Conservation (phyloP, 1,140 invertebrate species). For the Heliothis virescens region DNA sequence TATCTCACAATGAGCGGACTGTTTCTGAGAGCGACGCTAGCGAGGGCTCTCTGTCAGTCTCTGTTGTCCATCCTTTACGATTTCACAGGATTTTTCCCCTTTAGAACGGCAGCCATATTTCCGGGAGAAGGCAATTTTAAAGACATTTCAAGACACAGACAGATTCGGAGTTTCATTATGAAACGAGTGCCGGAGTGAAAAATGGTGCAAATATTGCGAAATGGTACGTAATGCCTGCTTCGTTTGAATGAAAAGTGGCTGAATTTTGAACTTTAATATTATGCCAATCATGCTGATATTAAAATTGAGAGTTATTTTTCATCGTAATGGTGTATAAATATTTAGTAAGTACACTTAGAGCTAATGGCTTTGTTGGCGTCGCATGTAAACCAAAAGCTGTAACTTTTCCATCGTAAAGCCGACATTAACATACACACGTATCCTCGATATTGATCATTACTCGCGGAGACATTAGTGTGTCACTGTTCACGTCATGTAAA, state of each 20-base stretch:
- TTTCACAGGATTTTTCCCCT: slow-evolving; percentile 37
- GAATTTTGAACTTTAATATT: neutral
- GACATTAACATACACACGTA: neutral
- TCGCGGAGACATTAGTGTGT: neutral
- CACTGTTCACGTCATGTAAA: neutral
- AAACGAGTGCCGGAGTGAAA: slow-evolving; percentile 26
- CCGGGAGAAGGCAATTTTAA: slow-evolving; percentile 35
- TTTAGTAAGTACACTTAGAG: neutral
- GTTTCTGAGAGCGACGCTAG: slow-evolving; percentile 33
- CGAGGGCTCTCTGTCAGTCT: slow-evolving; percentile 22
- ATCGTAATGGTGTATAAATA: too few species aligned
- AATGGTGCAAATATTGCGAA: slow-evolving; percentile 31
- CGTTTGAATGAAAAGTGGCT: neutral
- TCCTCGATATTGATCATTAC: neutral
- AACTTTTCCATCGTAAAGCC: neutral
- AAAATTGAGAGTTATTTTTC: neutral
- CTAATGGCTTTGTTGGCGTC: neutral
- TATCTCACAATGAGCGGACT: slow-evolving; percentile 37
- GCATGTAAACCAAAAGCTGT: neutral
- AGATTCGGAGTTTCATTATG: slow-evolving; percentile 28
- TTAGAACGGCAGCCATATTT: slow-evolving; percentile 8
- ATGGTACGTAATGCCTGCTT: neutral
- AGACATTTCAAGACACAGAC: slow-evolving; percentile 20
- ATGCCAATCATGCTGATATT: neutral
- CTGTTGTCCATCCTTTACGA: slow-evolving; percentile 36